Evolutionary conservation across 2,797 vertebrate species (phyloP).

Genomic region (Ctenosaura bakeri): DNA sequence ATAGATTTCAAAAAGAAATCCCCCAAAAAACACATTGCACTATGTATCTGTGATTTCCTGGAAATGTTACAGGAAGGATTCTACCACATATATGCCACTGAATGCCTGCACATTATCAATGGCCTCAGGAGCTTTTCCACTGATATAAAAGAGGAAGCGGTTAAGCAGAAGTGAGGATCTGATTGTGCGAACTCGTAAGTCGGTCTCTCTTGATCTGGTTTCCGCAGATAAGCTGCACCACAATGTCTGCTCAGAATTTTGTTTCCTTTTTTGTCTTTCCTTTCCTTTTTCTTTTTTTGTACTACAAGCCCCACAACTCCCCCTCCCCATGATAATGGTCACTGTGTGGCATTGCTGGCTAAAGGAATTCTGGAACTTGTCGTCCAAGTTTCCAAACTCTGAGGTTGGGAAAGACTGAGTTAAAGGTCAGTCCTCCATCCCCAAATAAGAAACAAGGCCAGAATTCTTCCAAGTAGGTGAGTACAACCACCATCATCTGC

Average conservation of each 20-base stretch:
- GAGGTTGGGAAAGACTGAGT: too few species aligned
- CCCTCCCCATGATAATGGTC: too few species aligned
- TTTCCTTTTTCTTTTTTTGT: too few species aligned
- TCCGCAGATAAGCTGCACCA: too few species aligned
- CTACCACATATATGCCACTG: too few species aligned
- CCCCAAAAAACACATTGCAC: too few species aligned
- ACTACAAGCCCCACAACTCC: too few species aligned
- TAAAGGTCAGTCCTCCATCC: not conserved
- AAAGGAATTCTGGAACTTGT: not conserved
- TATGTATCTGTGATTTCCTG: too few species aligned
- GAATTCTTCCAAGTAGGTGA: not conserved
- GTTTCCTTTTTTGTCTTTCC: too few species aligned
- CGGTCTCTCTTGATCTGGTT: too few species aligned
- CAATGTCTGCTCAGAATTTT: too few species aligned
- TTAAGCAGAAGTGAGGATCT: not conserved
- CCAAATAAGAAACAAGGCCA: not conserved
- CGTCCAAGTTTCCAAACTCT: not conserved
- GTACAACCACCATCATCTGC: not conserved
- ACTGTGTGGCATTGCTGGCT: not conserved
- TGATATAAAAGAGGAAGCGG: not conserved
- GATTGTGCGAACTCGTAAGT: not conserved
- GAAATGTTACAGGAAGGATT: too few species aligned
- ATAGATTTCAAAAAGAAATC: not conserved
- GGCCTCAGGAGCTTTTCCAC: not conserved
- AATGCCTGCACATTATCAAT: not conserved